A percentile compares a stretch with the other conserved stretches of the same genome.
These are phyloP conservation scores for Hirtodrosophila trivittata DNA, from an alignment of 2,888 invertebrate genomes.

Conservation along the genomic window DNA sequence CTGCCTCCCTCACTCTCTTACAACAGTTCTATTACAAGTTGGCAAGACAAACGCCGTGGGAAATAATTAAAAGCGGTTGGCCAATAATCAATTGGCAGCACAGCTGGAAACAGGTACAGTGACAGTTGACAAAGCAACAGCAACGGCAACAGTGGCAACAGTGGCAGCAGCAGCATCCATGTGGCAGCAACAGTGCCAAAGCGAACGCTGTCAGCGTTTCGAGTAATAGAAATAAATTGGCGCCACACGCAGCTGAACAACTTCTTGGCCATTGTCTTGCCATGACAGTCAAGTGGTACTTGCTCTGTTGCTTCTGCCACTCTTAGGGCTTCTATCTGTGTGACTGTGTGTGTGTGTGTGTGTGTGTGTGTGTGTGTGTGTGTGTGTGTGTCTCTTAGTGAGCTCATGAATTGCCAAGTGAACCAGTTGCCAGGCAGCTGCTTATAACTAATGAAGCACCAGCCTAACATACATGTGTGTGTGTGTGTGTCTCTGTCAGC, in stretches of 20 bases:
- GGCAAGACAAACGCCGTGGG: constrained; percentile 12
- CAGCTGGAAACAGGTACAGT: constrained; percentile 69
- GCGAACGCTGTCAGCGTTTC: constrained; percentile 19
- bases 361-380: constrained; percentile 16
- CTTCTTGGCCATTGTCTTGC: constrained; percentile 46
- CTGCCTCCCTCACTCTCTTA: not conserved
- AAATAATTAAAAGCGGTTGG: constrained; percentile 70
- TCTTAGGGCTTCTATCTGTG: constrained; percentile 8
- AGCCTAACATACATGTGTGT: constrained; percentile 9
- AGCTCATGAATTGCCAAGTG: constrained; percentile 74
- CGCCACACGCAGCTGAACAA: constrained; percentile 58
- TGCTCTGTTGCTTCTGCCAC: constrained; percentile 17
- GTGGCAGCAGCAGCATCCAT: constrained; percentile 7
- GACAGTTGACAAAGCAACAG: constrained; percentile 24
- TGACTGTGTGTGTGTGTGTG: constrained; percentile 23
- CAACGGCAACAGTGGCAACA: constrained; percentile 23
- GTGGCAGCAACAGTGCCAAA: constrained; percentile 12
- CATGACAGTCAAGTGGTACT: constrained; percentile 52
- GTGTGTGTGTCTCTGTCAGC: constrained; percentile 11
- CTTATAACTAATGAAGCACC: constrained; percentile 68
- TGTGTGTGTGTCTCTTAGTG: constrained; percentile 26
- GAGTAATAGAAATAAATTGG: constrained; percentile 72
- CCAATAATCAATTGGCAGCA: constrained; percentile 72
- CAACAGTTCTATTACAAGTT: constrained; percentile 23
- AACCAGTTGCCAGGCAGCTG: constrained; percentile 62